These are phyloP conservation scores for Callinectes sapidus DNA, from an alignment of 2,888 invertebrate species.

Conservation along the genomic window DNA sequence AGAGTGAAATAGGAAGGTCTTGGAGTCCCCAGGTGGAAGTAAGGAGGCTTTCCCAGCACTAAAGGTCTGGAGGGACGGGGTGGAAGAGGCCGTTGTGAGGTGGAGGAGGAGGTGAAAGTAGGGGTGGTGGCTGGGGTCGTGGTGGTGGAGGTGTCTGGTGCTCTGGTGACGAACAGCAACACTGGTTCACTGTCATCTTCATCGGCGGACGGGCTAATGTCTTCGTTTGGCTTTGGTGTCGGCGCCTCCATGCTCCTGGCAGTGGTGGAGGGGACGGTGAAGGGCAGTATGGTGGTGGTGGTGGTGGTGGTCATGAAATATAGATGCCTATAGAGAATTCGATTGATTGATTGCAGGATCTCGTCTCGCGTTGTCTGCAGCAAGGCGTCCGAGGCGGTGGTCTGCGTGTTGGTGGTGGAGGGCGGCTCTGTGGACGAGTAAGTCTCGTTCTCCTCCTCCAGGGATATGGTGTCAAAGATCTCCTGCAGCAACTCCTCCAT, in stretches of 20 bases:
- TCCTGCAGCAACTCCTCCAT: conserved; percentile 74
- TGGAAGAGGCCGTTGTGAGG: background rate
- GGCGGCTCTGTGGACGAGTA: conserved; percentile 41
- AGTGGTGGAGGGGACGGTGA: conserved; percentile 3
- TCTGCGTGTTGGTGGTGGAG: conserved; percentile 31
- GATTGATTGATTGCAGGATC: conserved; percentile 59
- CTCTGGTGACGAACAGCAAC: background rate
- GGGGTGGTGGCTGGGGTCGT: background rate
- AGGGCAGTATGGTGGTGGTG: background rate
- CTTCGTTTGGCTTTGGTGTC: background rate
- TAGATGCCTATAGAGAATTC: conserved; percentile 49
- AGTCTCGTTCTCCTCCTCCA: conserved; percentile 68
- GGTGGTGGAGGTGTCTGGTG: conserved; percentile 39
- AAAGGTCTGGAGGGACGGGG: background rate
- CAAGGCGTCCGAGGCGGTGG: background rate
- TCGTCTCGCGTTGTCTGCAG: conserved; percentile 44
- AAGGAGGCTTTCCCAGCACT: background rate
- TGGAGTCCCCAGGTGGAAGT: background rate
- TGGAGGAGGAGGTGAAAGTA: background rate
- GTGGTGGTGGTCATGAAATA: conserved; percentile 41
- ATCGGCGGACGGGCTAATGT: background rate
- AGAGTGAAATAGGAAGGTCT: conserved; percentile 12
- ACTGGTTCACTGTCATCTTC: background rate
- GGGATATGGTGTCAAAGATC: conserved; percentile 73
- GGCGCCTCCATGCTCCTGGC: background rate